These are phyloP conservation scores for Anoplolepis gracilipes DNA, from an alignment of 1,140 invertebrate species.

Conservation along the genomic window DNA sequence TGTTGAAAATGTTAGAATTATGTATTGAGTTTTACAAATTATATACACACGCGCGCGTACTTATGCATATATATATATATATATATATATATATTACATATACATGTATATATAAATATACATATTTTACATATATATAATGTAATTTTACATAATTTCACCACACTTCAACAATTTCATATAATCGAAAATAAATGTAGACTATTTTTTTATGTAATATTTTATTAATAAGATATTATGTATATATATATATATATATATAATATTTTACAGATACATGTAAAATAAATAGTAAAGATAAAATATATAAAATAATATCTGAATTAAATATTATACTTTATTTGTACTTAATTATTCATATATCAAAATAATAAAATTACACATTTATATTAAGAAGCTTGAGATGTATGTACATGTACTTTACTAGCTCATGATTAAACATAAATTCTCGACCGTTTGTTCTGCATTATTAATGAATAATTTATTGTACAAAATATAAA, in stretches of 20 bases:
- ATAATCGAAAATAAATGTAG: not conserved
- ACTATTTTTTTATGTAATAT: not conserved
- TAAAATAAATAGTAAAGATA: too few species aligned
- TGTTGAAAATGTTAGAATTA: not conserved
- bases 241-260: too few species aligned
- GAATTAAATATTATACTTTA: not conserved
- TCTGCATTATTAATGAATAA: not conserved
- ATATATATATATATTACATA: too few species aligned
- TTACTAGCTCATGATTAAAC: not conserved
- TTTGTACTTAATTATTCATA: not conserved
- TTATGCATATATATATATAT: too few species aligned
- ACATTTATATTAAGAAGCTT: not conserved
- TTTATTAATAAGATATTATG: not conserved
- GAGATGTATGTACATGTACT: too few species aligned
- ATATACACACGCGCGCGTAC: too few species aligned
- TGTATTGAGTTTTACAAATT: not conserved
- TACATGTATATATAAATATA: too few species aligned
- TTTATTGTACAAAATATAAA: constrained; percentile 23
- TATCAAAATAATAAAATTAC: not conserved
- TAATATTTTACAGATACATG: too few species aligned
- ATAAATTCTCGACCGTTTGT: not conserved
- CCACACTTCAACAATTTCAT: constrained; percentile 2
- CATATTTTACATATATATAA: too few species aligned
- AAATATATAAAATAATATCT: not conserved
- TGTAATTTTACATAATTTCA: too few species aligned